These are phyloP conservation scores for Fulica atra DNA, from an alignment of 2,113 vertebrate genomes.

Conservation along the genomic window DNA sequence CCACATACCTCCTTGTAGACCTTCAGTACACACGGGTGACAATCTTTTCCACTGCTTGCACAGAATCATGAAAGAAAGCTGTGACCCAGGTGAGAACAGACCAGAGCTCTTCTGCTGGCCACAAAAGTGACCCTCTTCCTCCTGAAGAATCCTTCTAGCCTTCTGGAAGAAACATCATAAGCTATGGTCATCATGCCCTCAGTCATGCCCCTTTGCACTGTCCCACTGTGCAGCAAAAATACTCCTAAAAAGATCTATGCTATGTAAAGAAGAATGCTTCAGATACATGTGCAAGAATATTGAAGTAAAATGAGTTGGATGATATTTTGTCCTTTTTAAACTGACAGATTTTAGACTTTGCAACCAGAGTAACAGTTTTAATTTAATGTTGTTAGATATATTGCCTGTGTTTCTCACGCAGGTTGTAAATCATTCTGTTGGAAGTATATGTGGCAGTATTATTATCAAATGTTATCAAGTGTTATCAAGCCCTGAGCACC, in stretches of 20 bases:
- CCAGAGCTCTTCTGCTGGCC: not conserved
- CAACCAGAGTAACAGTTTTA: not conserved
- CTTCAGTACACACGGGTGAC: not conserved
- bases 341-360: not conserved
- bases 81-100: not conserved
- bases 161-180: not conserved
- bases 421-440: not conserved
- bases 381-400: not conserved
- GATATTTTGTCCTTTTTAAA: not conserved
- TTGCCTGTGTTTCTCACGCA: not conserved
- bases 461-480: not conserved
- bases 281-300: not conserved
- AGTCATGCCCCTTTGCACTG: not conserved
- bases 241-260: not conserved
- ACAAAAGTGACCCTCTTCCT: not conserved
- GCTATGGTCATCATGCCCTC: not conserved
- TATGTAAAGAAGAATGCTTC: not conserved
- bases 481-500: not conserved
- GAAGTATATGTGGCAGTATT: not conserved
- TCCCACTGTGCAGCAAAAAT: not conserved
- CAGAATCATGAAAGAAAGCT: not conserved
- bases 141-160: not conserved
- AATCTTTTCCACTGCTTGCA: not conserved
- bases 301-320: not conserved
- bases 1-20: not conserved